Evolutionary conservation across 2,797 vertebrate species (phyloP), one percentile per base, ranked within the genome.

Genomic region (Hemitrygon akajei): DNA sequence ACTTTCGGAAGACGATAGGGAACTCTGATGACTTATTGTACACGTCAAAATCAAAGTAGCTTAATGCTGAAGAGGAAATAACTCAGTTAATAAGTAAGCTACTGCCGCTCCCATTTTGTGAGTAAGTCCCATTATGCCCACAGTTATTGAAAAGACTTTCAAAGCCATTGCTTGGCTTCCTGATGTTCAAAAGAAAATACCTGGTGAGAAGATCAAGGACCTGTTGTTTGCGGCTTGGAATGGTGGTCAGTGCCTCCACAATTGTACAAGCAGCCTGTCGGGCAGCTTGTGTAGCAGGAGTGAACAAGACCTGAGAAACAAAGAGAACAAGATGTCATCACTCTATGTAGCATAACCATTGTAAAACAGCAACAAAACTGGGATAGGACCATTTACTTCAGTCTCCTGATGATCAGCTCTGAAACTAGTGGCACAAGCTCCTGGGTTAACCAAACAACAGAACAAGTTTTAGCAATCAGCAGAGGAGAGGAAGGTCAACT

Each of bases 231-330:
- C 99, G 98, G 96, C 98, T 99, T 56, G 99, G 98, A 94, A 99
- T 98, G 94, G 98, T 98, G 58, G 98, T 98, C 30, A 99, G 96
- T 1, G 99, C 99, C 95, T 99, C 99, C 89, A 99, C 98, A 0
- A 99, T 99, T 76, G 98, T 99, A 94, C 99, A 99, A 2, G 99
- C 98, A 0, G 99, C 99, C 95, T 99, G 99, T 47, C 99, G 96
- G 0, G 99, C 99, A 11, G 99, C 98, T 95, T 99, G 99, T 3
- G 99, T 99, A 5, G 99, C 98, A 0, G 99, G 99, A 58, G 99
- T 99, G 93, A 99, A 99, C 93, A 99, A 97, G 58, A 99, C 99
- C 99, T 99, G 94, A 20, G 66, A 75, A 81, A 94, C 20, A 80
- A 0, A n/a, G 37, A 66, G 18, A n/a, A 20, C 56, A 3, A n/a